These are phyloP conservation scores for Acleris emargana DNA, from an alignment of 2,888 invertebrate species.

Conservation along the genomic window DNA sequence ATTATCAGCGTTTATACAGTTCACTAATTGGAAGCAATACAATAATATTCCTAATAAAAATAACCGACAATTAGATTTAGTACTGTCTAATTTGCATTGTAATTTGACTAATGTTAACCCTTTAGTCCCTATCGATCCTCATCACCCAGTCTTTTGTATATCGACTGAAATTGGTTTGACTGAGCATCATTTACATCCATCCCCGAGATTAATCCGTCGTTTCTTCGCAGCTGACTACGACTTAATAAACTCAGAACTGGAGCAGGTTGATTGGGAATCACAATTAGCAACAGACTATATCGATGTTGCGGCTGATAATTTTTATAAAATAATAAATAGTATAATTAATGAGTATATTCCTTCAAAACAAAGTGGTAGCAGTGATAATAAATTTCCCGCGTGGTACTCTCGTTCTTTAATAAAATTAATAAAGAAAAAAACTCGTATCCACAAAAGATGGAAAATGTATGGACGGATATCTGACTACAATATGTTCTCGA, in stretches of 20 bases:
- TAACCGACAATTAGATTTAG: conserved; percentile 24
- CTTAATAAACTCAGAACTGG: conserved; percentile 7
- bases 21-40: conserved; percentile 23
- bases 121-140: conserved; percentile 15
- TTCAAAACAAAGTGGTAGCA: not conserved
- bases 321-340: conserved; percentile 22
- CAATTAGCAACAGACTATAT: not conserved
- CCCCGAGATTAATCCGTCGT: not conserved
- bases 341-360: conserved; percentile 25
- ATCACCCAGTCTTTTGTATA: conserved; percentile 30
- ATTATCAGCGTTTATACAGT: conserved; percentile 16
- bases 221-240: conserved; percentile 9
- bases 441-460: conserved; percentile 19
- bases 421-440: conserved; percentile 27
- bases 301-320: conserved; percentile 20
- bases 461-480: conserved; percentile 4
- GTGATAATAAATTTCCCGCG: conserved; percentile 15
- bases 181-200: not conserved
- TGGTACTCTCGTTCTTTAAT: conserved; percentile 28
- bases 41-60: conserved; percentile 23
- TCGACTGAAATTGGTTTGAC: conserved; percentile 2
- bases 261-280: conserved; percentile 12
- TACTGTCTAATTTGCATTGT: conserved; percentile 8
- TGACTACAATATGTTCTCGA: conserved; percentile 7
- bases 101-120: not conserved